These are phyloP conservation scores for Panurus biarmicus DNA, from an alignment of 2,113 vertebrate species.

Conservation along the genomic window DNA sequence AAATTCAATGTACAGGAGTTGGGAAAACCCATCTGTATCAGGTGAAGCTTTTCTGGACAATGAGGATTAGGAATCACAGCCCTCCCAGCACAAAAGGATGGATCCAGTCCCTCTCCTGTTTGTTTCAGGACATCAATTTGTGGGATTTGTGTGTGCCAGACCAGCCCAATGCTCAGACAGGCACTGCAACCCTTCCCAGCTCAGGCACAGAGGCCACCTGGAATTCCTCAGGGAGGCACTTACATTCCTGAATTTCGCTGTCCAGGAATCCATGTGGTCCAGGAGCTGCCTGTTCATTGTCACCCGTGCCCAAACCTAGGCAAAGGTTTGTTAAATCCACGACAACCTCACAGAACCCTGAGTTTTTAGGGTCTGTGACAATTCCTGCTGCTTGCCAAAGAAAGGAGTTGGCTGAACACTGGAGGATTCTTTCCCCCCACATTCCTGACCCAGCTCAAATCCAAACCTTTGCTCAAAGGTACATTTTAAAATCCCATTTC, in stretches of 20 bases:
- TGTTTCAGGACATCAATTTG: background rate
- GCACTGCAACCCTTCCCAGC: background rate
- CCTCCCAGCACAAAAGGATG: background rate
- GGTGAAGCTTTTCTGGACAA: background rate
- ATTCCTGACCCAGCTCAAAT: background rate
- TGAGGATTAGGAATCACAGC: background rate
- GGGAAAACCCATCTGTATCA: background rate
- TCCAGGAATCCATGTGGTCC: constrained; percentile 90
- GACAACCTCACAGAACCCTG: background rate
- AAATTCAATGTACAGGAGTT: background rate
- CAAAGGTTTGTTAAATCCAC: background rate
- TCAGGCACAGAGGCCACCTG: background rate
- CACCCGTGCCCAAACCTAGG: constrained; percentile 92
- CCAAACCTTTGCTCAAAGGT: background rate
- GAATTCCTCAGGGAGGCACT: constrained; percentile 1
- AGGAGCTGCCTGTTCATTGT: constrained; percentile 82
- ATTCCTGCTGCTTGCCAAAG: background rate
- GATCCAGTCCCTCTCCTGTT: background rate
- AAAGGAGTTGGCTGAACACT: background rate
- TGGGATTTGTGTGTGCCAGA: background rate
- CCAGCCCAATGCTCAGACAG: background rate
- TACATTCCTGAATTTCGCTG: constrained; percentile 92
- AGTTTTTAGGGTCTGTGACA: background rate
- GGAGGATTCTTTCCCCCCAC: background rate
- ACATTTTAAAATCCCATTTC: background rate